Percentiles rank a stretch among this genome's conserved stretches.
phyloP scores from a whole-genome alignment of 2,888 invertebrate genomes.

The Apantesis nais region DNA sequence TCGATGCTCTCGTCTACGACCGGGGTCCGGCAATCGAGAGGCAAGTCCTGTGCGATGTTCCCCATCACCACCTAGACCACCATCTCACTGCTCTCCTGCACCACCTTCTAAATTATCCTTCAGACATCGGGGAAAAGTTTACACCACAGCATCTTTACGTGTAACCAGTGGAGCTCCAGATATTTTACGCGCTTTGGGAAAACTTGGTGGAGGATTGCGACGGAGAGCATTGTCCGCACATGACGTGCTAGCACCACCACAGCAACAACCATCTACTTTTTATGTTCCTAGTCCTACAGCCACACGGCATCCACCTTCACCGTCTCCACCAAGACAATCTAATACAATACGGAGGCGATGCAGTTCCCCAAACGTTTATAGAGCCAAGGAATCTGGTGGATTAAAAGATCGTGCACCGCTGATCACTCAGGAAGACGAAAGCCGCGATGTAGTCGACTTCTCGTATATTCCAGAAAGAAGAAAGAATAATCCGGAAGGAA shows the following conservation, averaged over 20 bases:
- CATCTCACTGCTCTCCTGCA: slow-evolving; percentile 81
- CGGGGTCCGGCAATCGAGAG: slow-evolving; percentile 85
- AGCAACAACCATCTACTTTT: slow-evolving; percentile 87
- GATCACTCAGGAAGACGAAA: slow-evolving; percentile 73
- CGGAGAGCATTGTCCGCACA: slow-evolving; percentile 89
- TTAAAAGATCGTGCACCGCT: slow-evolving; percentile 69
- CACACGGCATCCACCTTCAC: slow-evolving; percentile 76
- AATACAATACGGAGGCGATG: slow-evolving; percentile 73
- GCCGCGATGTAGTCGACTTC: slow-evolving; percentile 74
- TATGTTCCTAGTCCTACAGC: slow-evolving; percentile 89
- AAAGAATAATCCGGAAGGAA: slow-evolving; percentile 64
- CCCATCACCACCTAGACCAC: slow-evolving; percentile 83
- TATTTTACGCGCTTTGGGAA: slow-evolving; percentile 88
- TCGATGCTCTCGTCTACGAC: slow-evolving; percentile 89
- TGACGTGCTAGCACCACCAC: slow-evolving; percentile 87
- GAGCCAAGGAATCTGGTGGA: slow-evolving; percentile 60
- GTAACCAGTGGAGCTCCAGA: slow-evolving; percentile 88
- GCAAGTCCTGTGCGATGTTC: slow-evolving; percentile 85
- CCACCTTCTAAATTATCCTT: slow-evolving; percentile 79
- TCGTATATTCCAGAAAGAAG: slow-evolving; percentile 69
- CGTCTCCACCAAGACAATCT: slow-evolving; percentile 71
- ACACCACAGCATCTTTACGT: slow-evolving; percentile 80
- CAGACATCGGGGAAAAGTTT: slow-evolving; percentile 81
- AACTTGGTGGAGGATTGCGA: slow-evolving; percentile 89
- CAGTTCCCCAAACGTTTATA: slow-evolving; percentile 80